Percentiles rank a stretch among this genome's conserved stretches.
phyloP scores from a whole-genome alignment of 2,797 vertebrate species.

The Ctenopoma kingsleyae region DNA sequence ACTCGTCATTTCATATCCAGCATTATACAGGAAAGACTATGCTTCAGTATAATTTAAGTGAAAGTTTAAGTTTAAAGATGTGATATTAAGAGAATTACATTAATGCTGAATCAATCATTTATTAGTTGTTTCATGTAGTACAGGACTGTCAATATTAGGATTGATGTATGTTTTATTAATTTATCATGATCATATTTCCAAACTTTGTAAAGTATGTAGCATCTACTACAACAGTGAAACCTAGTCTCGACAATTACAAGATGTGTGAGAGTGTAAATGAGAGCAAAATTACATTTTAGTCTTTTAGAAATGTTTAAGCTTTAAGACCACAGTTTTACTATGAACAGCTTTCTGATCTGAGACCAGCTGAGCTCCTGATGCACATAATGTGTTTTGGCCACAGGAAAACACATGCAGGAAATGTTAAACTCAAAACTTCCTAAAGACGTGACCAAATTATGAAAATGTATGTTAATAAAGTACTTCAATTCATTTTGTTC shows the following conservation, averaged over 20 bases:
- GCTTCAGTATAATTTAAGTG: not conserved
- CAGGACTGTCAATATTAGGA: not conserved
- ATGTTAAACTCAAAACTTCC: not conserved
- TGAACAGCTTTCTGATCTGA: conserved; percentile 16
- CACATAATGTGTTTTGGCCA: not conserved
- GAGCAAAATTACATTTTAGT: not conserved
- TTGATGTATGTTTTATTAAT: not conserved
- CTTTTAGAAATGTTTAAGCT: not conserved
- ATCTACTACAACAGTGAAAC: not conserved
- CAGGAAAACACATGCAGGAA: not conserved
- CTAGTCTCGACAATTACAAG: not conserved
- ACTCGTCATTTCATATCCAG: not conserved
- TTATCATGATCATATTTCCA: not conserved
- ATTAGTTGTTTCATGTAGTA: not conserved
- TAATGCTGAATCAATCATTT: not conserved
- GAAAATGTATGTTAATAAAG: no score
- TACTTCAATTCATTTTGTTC: no score
- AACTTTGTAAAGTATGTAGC: no score
- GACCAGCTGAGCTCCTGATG: not conserved
- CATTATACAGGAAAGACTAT: not conserved
- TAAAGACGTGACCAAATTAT: no score
- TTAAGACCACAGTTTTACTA: not conserved
- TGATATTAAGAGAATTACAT: not conserved
- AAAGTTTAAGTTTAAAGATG: not conserved
- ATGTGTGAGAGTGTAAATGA: not conserved